Evolutionary conservation across 1,140 invertebrate species (phyloP).

Genomic region (Diuraphis noxia): DNA sequence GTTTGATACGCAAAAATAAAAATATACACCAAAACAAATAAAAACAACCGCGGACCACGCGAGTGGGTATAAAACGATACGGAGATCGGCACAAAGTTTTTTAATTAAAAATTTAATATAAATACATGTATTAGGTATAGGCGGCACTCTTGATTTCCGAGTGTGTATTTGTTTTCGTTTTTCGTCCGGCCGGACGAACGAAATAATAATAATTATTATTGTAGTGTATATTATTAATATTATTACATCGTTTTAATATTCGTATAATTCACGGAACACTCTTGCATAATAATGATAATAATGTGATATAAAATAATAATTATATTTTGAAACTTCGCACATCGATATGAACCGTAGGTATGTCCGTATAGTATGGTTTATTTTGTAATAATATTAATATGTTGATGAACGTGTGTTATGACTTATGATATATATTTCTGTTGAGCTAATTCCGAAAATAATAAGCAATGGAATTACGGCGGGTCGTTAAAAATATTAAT

Average conservation of each 20-base stretch:
- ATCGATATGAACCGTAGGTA: neutral
- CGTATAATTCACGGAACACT: neutral
- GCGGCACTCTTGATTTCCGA: neutral
- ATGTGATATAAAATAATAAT: neutral
- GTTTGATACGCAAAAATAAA: neutral
- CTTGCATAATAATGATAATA: neutral
- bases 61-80: neutral
- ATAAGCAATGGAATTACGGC: neutral
- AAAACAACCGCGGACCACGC: neutral
- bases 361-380: neutral
- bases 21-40: neutral
- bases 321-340: neutral
- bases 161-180: neutral
- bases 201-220: neutral
- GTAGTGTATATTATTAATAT: neutral
- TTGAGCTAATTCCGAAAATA: neutral
- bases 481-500: neutral
- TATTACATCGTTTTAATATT: neutral
- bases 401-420: neutral
- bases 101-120: constrained; percentile 34
- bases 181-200: neutral
- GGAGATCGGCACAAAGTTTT: neutral
- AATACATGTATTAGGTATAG: neutral
- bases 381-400: neutral
- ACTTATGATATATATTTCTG: neutral